Percentiles rank a stretch among this genome's conserved stretches.
Conservation (phyloP, 2,113 vertebrate genomes). For the Lepisosteus oculatus region DNA sequence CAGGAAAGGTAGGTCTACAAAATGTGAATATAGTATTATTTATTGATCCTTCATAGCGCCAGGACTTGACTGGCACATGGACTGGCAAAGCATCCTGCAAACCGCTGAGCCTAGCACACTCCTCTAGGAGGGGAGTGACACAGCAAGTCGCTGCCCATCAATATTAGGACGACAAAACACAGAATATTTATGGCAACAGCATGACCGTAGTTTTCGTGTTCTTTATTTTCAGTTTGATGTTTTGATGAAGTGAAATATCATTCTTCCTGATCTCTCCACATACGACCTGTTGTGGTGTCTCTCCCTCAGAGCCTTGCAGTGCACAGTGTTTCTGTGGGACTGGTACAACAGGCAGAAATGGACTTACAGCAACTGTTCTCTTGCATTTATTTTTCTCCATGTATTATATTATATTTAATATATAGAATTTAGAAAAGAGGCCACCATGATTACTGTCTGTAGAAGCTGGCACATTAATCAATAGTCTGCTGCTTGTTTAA, state of each 20-base stretch:
- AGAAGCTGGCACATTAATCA: too few relatives aligned
- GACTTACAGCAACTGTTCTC: slow-evolving; percentile 23
- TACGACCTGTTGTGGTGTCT: not conserved
- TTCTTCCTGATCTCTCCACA: too few relatives aligned
- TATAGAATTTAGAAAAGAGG: too few relatives aligned
- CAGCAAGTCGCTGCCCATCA: slow-evolving; percentile 2
- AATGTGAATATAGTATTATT: slow-evolving; percentile 42
- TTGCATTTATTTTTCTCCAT: slow-evolving; percentile 11
- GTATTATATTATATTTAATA: too few relatives aligned
- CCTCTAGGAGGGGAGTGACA: slow-evolving; percentile 31
- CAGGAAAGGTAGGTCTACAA: slow-evolving; percentile 19
- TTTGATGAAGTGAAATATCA: too few relatives aligned
- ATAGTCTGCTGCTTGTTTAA: too few relatives aligned
- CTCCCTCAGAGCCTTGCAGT: slow-evolving; percentile 74
- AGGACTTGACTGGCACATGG: slow-evolving; percentile 19
- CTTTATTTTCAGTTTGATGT: slow-evolving; percentile 34
- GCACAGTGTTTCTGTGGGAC: slow-evolving; percentile 72
- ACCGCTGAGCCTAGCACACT: slow-evolving; percentile 9
- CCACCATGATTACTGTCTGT: too few relatives aligned
- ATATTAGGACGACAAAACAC: slow-evolving; percentile 32
- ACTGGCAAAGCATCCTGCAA: slow-evolving; percentile 14
- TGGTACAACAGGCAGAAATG: slow-evolving; percentile 65
- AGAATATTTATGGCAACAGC: slow-evolving; percentile 35
- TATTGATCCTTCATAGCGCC: slow-evolving; percentile 31
- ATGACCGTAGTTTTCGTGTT: slow-evolving; percentile 42